phyloP scores from a whole-genome alignment of 2,797 vertebrate species.

The Oryzias dopingdopingensis region DNA sequence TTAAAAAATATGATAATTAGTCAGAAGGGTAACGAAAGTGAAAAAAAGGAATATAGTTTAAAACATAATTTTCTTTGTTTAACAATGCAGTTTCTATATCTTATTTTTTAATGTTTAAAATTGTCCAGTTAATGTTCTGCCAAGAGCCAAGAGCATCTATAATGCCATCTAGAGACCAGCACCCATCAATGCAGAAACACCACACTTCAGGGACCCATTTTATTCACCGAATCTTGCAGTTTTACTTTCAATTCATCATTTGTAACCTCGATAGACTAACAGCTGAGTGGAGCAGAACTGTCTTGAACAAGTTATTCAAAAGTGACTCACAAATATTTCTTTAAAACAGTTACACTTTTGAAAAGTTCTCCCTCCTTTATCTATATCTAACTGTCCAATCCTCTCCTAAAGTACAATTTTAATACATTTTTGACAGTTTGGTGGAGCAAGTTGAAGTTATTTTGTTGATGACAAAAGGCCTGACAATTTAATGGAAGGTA shows the following conservation, averaged over 20 bases:
- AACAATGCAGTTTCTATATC: background rate
- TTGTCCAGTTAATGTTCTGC: background rate
- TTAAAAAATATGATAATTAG: no score
- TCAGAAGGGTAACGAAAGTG: no score
- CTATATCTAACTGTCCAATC: background rate
- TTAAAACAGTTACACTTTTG: background rate
- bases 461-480: background rate
- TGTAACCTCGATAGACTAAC: background rate
- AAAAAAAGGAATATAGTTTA: no score
- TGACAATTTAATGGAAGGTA: no score
- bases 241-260: no score
- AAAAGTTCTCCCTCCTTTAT: background rate
- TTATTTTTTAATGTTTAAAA: background rate
- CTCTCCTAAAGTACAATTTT: constrained; percentile 1
- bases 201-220: background rate
- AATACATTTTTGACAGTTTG: constrained; percentile 2
- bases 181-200: constrained; percentile 25
- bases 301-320: background rate
- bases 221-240: background rate
- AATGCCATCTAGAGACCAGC: constrained; percentile 48
- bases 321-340: background rate
- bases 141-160: background rate
- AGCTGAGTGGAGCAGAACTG: background rate
- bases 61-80: no score
- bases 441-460: background rate